phyloP scores from a whole-genome alignment of 2,888 invertebrate genomes.

The Stenolophus ochropezus region DNA sequence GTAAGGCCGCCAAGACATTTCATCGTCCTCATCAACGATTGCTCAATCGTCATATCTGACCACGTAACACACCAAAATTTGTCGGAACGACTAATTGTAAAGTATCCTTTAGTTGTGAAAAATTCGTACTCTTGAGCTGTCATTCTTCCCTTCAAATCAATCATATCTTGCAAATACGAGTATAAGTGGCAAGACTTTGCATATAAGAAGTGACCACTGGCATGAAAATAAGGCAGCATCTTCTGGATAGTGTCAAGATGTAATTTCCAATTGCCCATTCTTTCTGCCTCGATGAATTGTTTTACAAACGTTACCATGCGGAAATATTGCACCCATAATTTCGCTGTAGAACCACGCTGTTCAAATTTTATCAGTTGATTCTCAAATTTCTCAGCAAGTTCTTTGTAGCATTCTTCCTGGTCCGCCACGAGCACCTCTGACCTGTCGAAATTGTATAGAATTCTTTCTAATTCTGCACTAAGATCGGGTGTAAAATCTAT shows the following conservation, averaged over 20 bases:
- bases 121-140: slow-evolving; percentile 62
- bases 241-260: slow-evolving; percentile 62
- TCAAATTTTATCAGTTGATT: slow-evolving; percentile 73
- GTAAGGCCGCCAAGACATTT: slow-evolving; percentile 66
- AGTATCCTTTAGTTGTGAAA: slow-evolving; percentile 62
- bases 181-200: slow-evolving; percentile 68
- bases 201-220: slow-evolving; percentile 68
- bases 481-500: slow-evolving; percentile 12
- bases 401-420: slow-evolving; percentile 52
- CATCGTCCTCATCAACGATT: slow-evolving; percentile 66
- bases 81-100: slow-evolving; percentile 61
- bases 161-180: slow-evolving; percentile 71
- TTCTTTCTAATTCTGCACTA: slow-evolving; percentile 31
- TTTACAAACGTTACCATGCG: slow-evolving; percentile 66
- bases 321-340: slow-evolving; percentile 66
- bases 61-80: slow-evolving; percentile 65
- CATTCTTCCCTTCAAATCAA: slow-evolving; percentile 64
- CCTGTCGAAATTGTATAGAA: slow-evolving; percentile 59
- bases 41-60: slow-evolving; percentile 68
- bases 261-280: slow-evolving; percentile 66
- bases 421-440: slow-evolving; percentile 57
- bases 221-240: slow-evolving; percentile 60
- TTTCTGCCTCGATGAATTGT: slow-evolving; percentile 67
- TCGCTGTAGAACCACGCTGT: slow-evolving; percentile 64
- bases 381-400: slow-evolving; percentile 71